Percentiles rank a stretch among this genome's conserved stretches.
Conservation (phyloP, 2,797 vertebrate species). For the Loriculus beryllinus region DNA sequence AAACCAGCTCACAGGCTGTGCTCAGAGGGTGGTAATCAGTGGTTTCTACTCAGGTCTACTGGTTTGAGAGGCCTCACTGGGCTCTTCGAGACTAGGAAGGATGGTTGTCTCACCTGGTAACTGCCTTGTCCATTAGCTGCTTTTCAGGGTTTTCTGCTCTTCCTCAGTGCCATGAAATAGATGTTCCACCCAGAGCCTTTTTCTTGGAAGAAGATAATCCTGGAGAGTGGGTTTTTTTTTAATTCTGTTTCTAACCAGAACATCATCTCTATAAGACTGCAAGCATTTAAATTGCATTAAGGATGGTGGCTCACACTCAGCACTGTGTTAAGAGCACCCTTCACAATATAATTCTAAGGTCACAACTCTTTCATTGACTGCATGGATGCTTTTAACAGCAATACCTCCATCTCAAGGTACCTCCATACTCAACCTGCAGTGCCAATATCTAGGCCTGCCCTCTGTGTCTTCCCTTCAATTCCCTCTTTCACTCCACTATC, state of each 20-base stretch:
- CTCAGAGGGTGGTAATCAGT: neutral
- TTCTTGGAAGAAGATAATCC: neutral
- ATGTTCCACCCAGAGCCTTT: neutral
- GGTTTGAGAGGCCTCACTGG: neutral
- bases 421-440: fast-evolving
- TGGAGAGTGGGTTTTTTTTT: neutral
- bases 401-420: fast-evolving
- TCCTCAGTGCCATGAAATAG: neutral
- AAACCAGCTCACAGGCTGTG: neutral
- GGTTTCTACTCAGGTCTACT: neutral
- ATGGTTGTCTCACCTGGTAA: neutral
- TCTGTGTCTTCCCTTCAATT: no score
- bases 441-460: neutral
- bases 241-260: neutral
- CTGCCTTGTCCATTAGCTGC: neutral
- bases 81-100: neutral
- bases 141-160: neutral
- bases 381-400: neutral
- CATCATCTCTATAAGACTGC: neutral
- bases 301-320: neutral
- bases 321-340: fast-evolving
- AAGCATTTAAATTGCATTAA: neutral
- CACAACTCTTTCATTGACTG: neutral
- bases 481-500: neutral
- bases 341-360: fast-evolving